These are phyloP conservation scores for Volucella zonaria DNA, from an alignment of 2,888 invertebrate species.

Conservation along the genomic window DNA sequence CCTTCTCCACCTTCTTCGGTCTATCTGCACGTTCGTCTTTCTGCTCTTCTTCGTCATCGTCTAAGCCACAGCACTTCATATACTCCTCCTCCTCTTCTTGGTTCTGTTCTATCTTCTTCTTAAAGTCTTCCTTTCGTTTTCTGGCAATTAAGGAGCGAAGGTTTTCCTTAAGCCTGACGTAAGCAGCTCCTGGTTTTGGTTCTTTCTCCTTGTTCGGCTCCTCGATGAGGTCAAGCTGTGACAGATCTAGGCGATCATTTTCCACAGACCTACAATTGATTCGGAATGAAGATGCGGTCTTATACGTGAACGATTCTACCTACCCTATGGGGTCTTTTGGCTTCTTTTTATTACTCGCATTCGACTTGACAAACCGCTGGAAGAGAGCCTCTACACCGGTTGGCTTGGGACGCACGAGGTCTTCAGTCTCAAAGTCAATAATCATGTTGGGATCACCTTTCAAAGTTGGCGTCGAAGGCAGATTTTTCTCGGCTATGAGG, in stretches of 20 bases:
- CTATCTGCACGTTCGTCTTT: conserved; percentile 81
- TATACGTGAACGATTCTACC: conserved; percentile 12
- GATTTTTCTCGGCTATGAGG: conserved; percentile 73
- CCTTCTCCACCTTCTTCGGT: conserved; percentile 63
- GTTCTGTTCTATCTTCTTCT: conserved; percentile 82
- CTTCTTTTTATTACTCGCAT: conserved; percentile 84
- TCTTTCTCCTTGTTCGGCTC: conserved; percentile 78
- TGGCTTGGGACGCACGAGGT: conserved; percentile 80
- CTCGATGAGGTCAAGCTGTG: conserved; percentile 78
- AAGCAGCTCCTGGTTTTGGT: conserved; percentile 88
- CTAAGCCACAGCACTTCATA: conserved; percentile 76
- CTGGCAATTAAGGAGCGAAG: conserved; percentile 88
- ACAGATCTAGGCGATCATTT: conserved; percentile 82
- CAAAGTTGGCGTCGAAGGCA: conserved; percentile 82
- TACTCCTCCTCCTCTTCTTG: conserved; percentile 83
- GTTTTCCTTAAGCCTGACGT: conserved; percentile 87
- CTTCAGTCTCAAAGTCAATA: conserved; percentile 86
- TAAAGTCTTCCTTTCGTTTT: conserved; percentile 87
- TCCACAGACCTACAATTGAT: conserved; percentile 77
- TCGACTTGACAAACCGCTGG: conserved; percentile 88
- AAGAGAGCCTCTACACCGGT: conserved; percentile 87
- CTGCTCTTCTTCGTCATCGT: conserved; percentile 77
- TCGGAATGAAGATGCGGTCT: background rate
- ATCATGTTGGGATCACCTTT: conserved; percentile 84
- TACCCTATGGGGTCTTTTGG: conserved; percentile 84